These are phyloP conservation scores for Hippocampus zosterae DNA, from an alignment of 2,113 vertebrate genomes.

Conservation along the genomic window DNA sequence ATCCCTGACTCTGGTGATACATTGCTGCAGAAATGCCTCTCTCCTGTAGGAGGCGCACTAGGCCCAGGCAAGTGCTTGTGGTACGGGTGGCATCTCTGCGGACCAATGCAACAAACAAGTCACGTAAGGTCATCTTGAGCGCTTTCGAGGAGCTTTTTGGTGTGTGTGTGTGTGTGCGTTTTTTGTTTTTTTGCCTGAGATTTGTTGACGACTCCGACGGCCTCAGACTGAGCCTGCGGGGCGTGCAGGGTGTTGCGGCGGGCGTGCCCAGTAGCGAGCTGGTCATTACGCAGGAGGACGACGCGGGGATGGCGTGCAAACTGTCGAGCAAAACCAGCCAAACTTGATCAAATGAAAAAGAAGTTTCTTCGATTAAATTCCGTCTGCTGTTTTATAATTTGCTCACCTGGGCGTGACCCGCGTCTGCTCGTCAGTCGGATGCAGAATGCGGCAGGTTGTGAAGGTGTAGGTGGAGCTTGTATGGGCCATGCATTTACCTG, in stretches of 20 bases:
- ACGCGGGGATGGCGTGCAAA: conserved; percentile 78
- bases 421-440: conserved; percentile 93
- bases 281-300: conserved; percentile 79
- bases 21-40: conserved; percentile 92
- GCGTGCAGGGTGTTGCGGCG: conserved; percentile 83
- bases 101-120: neutral
- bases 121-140: neutral
- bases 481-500: conserved; percentile 98
- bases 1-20: conserved; percentile 87
- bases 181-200: conserved; percentile 62
- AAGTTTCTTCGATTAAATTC: neutral
- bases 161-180: too few species aligned
- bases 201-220: conserved; percentile 95
- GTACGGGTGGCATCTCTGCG: conserved; percentile 89
- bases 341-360: neutral
- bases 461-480: conserved; percentile 99
- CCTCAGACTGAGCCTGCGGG: conserved; percentile 86
- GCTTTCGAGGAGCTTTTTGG: too few species aligned
- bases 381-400: too few species aligned
- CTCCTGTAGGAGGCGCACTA: conserved; percentile 95
- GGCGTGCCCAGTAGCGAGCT: conserved; percentile 83
- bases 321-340: conserved; percentile 54
- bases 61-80: conserved; percentile 93
- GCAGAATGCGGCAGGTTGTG: conserved; percentile 95
- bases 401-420: conserved; percentile 92